Evolutionary conservation across 1,140 invertebrate genomes (phyloP).

Genomic region (Zaprionus kolodkinae): DNA sequence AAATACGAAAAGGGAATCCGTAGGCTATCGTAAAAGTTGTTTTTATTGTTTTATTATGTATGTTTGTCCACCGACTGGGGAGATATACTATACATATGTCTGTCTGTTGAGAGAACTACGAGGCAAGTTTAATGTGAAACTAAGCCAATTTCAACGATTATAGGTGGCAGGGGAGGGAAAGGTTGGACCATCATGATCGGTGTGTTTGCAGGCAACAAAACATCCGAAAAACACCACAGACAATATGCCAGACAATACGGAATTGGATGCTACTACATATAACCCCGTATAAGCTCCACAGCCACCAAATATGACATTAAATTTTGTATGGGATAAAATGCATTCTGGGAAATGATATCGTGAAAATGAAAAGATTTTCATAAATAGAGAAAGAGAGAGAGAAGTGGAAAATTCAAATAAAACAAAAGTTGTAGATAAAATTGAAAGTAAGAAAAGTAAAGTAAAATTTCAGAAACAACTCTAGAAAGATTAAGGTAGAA

Average conservation of each 20-base stretch:
- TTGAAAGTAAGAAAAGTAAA: background rate
- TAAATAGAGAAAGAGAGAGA: background rate
- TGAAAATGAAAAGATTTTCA: no score
- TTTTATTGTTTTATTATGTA: constrained; percentile 75
- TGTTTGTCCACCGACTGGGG: constrained; percentile 56
- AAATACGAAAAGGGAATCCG: constrained; percentile 51
- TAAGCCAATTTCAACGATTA: constrained; percentile 79
- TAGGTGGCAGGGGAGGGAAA: constrained; percentile 1
- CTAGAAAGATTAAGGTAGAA: no score
- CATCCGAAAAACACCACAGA: constrained; percentile 48
- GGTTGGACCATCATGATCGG: constrained; percentile 60
- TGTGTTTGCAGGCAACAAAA: constrained; percentile 80
- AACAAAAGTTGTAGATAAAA: background rate
- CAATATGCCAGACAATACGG: background rate
- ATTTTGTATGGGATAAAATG: background rate
- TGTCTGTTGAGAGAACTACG: background rate
- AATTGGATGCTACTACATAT: background rate
- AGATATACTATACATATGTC: background rate
- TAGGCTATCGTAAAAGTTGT: constrained; percentile 69
- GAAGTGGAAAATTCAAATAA: background rate
- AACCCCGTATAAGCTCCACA: background rate
- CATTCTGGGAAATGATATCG: constrained; percentile 1
- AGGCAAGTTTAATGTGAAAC: constrained; percentile 63
- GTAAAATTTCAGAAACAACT: no score
- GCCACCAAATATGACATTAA: constrained; percentile 63